These are phyloP conservation scores for Stenchaetothrips biformis DNA, from an alignment of 2,888 invertebrate species.

Conservation along the genomic window DNA sequence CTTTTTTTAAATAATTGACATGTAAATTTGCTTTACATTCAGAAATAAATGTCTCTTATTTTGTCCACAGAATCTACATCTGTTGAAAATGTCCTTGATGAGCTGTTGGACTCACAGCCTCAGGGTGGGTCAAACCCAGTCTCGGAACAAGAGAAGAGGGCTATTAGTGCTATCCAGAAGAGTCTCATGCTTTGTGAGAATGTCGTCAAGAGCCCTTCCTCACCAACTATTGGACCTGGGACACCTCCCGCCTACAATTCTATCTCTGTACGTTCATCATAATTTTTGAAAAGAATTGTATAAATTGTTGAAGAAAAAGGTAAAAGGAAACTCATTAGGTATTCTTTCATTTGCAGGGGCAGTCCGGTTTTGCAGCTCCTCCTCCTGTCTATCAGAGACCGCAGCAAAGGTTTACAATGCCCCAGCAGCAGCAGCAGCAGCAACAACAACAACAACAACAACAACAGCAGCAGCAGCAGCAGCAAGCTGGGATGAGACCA, in stretches of 20 bases:
- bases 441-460: slow-evolving; percentile 33
- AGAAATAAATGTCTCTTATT: background rate
- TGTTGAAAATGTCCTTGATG: slow-evolving; percentile 48
- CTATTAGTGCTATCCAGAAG: slow-evolving; percentile 84
- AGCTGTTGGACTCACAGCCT: slow-evolving; percentile 44
- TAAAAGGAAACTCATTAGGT: background rate
- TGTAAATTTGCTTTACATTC: too few species aligned
- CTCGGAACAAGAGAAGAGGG: slow-evolving; percentile 58
- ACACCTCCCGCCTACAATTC: slow-evolving; percentile 59
- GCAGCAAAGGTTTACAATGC: slow-evolving; percentile 25
- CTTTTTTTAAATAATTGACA: background rate
- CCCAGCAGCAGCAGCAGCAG: slow-evolving; percentile 29
- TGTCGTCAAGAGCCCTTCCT: slow-evolving; percentile 59
- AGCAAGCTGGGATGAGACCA: slow-evolving; percentile 29
- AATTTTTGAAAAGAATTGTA: background rate
- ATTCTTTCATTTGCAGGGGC: slow-evolving; percentile 1
- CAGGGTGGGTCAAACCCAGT: slow-evolving; percentile 26
- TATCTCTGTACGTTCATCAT: slow-evolving; percentile 49
- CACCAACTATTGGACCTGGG: slow-evolving; percentile 49
- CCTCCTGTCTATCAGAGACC: slow-evolving; percentile 29
- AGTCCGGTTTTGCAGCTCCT: slow-evolving; percentile 29
- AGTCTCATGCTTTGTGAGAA: slow-evolving; percentile 83
- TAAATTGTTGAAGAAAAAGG: background rate
- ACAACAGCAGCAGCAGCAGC: slow-evolving; percentile 35
- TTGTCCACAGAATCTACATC: slow-evolving; percentile 42